These are phyloP conservation scores for Cotesia glomerata DNA, from an alignment of 1,140 invertebrate species.

Conservation along the genomic window DNA sequence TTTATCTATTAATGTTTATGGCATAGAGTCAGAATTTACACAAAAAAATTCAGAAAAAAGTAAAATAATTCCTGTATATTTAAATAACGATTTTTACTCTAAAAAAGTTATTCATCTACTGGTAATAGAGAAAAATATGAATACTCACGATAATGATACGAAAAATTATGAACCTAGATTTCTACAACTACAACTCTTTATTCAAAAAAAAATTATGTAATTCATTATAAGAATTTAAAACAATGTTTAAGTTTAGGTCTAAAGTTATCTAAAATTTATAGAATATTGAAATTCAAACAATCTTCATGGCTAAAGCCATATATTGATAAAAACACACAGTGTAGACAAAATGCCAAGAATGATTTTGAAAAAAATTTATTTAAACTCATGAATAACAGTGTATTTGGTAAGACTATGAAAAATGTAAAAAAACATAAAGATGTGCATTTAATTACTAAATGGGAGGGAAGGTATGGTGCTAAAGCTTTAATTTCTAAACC, in stretches of 20 bases:
- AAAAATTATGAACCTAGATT: too few relatives aligned
- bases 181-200: not conserved
- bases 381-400: slow-evolving; percentile 28
- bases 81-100: too few relatives aligned
- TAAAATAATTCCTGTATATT: too few relatives aligned
- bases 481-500: not conserved
- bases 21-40: too few relatives aligned
- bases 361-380: slow-evolving; percentile 64
- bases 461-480: not conserved
- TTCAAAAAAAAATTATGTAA: not conserved
- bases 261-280: not conserved
- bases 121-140: too few relatives aligned
- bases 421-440: slow-evolving; percentile 32
- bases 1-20: too few relatives aligned
- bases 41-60: too few relatives aligned
- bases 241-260: not conserved
- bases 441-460: too few relatives aligned
- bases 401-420: too few relatives aligned
- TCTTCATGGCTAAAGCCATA: slow-evolving; percentile 58
- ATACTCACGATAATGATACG: too few relatives aligned
- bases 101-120: too few relatives aligned
- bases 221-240: not conserved
- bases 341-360: slow-evolving; percentile 44
- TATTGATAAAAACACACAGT: slow-evolving; percentile 52
- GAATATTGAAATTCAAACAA: not conserved